Percentiles rank a stretch among this genome's conserved stretches.
phyloP scores from a whole-genome alignment of 2,797 vertebrate species.

The Carapus acus region DNA sequence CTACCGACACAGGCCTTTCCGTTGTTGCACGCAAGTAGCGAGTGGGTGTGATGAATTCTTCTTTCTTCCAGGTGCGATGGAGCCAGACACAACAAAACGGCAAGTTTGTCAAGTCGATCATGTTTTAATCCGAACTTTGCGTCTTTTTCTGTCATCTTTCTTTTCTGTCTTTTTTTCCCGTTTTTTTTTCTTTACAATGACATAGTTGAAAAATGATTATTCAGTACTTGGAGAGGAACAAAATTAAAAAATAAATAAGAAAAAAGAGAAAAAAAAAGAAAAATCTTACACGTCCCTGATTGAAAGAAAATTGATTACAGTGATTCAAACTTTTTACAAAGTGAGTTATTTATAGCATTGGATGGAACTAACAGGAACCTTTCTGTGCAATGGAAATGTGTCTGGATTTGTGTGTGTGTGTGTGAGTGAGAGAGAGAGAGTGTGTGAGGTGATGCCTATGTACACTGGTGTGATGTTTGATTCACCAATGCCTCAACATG shows the following conservation, averaged over 20 bases:
- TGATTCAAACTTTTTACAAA: conserved; percentile 72
- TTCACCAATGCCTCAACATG: conserved; percentile 70
- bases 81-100: conserved; percentile 44
- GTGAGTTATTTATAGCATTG: conserved; percentile 70
- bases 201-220: conserved; percentile 79
- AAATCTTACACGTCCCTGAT: conserved; percentile 67
- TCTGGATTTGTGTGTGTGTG: too few relatives aligned
- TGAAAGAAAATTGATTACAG: conserved; percentile 71
- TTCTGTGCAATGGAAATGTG: conserved; percentile 68
- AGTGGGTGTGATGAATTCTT: conserved; percentile 23
- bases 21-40: too few relatives aligned
- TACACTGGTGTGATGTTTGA: conserved; percentile 65
- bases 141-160: conserved; percentile 39
- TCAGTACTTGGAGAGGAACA: conserved; percentile 67
- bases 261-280: conserved; percentile 68
- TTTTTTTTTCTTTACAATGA: conserved; percentile 69
- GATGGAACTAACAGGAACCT: conserved; percentile 66
- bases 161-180: too few relatives aligned
- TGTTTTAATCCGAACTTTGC: conserved; percentile 72
- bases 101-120: conserved; percentile 63
- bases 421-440: too few relatives aligned
- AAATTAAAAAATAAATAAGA: conserved; percentile 66
- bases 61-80: too few relatives aligned
- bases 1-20: too few relatives aligned
- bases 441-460: conserved; percentile 63